Evolutionary conservation across 1,140 invertebrate species (phyloP).

Genomic region (Leptinotarsa undecemlineata): DNA sequence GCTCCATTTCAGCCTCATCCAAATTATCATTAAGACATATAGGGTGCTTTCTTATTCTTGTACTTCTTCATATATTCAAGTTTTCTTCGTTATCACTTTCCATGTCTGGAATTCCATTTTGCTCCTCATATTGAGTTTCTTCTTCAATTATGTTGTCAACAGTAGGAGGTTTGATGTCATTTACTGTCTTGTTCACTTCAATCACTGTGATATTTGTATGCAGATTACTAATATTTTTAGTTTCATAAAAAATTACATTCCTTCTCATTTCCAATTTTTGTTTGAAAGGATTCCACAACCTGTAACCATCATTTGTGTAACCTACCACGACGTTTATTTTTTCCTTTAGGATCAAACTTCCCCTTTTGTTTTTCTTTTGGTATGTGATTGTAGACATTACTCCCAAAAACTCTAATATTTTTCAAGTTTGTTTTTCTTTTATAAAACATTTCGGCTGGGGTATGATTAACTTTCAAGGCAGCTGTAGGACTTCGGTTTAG

Average conservation of each 20-base stretch:
- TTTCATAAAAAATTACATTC: slow-evolving; percentile 10
- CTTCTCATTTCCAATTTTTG: not conserved
- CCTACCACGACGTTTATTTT: not conserved
- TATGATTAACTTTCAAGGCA: slow-evolving; percentile 37
- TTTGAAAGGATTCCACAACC: not conserved
- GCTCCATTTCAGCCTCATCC: not conserved
- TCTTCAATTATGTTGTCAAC: not conserved
- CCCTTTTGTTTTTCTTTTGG: slow-evolving; percentile 39
- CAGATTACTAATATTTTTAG: slow-evolving; percentile 12
- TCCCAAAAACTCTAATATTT: slow-evolving; percentile 38
- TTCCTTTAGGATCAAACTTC: slow-evolving; percentile 44
- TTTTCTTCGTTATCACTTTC: not conserved
- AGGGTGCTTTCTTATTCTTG: not conserved
- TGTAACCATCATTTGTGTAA: not conserved
- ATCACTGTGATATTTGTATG: not conserved
- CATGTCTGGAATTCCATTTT: not conserved
- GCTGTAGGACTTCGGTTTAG: slow-evolving; percentile 49
- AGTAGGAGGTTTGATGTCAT: not conserved
- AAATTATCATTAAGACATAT: not conserved
- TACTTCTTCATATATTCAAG: not conserved
- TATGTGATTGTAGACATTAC: slow-evolving; percentile 41
- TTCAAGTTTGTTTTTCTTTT: slow-evolving; percentile 27
- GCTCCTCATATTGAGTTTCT: not conserved
- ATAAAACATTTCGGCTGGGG: slow-evolving; percentile 50
- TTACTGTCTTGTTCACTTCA: no score